A percentile compares a stretch with the other conserved stretches of the same genome.
These are phyloP conservation scores for Sternotherus odoratus DNA, from an alignment of 2,797 vertebrate species.

Conservation along the genomic window DNA sequence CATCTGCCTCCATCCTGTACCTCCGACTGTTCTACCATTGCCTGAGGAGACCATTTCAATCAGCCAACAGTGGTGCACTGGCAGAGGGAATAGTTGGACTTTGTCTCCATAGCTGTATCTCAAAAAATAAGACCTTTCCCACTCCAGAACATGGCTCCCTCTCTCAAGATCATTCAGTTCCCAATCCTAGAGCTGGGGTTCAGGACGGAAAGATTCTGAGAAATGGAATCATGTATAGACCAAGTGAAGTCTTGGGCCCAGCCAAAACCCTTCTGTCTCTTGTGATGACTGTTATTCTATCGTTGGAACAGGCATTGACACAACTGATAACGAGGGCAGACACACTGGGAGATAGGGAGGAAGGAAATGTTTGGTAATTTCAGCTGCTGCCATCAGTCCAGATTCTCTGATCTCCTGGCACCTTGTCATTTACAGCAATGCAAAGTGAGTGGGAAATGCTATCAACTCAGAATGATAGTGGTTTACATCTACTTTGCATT, in stretches of 20 bases:
- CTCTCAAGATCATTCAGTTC: neutral
- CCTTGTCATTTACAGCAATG: too few species aligned
- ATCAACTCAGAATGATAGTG: neutral
- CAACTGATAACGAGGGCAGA: neutral
- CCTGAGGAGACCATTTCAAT: neutral
- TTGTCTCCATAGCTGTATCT: neutral
- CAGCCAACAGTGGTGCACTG: neutral
- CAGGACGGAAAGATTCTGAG: neutral
- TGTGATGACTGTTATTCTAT: neutral
- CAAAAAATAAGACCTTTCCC: neutral
- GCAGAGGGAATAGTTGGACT: fast-evolving
- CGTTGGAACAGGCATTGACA: neutral
- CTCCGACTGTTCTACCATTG: neutral
- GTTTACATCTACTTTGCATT: neutral
- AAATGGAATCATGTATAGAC: neutral
- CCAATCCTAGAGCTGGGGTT: neutral
- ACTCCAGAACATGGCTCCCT: neutral
- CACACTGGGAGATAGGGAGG: neutral
- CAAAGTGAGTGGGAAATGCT: neutral
- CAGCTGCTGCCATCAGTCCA: neutral
- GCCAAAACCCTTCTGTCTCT: neutral
- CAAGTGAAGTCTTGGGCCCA: neutral
- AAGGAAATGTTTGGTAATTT: neutral
- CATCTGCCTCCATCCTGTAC: neutral
- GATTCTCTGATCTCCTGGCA: neutral